Conservation (phyloP, 2,113 vertebrate genomes). For the Pogonocichla stellata region DNA sequence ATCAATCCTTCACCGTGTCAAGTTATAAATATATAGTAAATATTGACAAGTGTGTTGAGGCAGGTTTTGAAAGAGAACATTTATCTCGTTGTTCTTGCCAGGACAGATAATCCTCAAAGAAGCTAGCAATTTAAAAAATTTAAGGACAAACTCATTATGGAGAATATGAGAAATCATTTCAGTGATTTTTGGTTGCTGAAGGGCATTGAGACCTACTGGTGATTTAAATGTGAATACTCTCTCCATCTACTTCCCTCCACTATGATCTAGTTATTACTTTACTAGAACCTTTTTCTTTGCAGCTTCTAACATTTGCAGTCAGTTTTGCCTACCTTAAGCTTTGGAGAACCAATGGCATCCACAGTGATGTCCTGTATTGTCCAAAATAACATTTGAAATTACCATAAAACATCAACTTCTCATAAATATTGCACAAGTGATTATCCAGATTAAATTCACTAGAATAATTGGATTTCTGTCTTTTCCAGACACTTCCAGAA, state of each 20-base stretch:
- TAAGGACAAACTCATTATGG: neutral
- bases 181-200: neutral
- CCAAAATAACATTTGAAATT: neutral
- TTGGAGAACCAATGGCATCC: neutral
- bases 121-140: neutral
- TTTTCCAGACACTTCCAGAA: neutral
- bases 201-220: neutral
- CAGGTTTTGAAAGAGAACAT: neutral
- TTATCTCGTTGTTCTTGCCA: neutral
- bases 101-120: neutral
- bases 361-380: fast-evolving
- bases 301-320: neutral
- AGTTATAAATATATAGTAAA: slow-evolving; percentile 1
- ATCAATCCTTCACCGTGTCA: neutral
- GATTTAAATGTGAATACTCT: neutral
- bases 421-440: neutral
- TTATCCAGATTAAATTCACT: neutral
- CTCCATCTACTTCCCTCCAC: neutral
- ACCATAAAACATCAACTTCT: neutral
- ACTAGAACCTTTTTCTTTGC: neutral
- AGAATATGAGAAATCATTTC: neutral
- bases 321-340: neutral
- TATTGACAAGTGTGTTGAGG: neutral
- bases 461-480: neutral
- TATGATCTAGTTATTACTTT: neutral